Base-by-base conservation (phyloP, 2,888 invertebrate species). In the Scelioninae gen. 2 region DNA sequence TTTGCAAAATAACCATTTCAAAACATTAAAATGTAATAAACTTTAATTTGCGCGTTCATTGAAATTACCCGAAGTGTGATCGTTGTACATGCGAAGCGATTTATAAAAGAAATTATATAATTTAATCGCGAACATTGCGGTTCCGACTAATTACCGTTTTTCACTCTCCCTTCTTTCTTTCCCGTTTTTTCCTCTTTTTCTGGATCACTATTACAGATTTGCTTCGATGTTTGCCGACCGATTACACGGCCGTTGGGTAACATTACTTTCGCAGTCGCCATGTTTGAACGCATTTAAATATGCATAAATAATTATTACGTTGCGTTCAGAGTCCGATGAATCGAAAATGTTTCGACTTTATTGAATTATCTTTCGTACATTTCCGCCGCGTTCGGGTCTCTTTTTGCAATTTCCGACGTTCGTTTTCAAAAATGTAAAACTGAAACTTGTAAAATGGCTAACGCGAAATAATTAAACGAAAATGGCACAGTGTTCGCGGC, bases 21-120 rank as follows among this genome's bases (percentile, higher is more conserved):
- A 58, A 58, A 71, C 58, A 71, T 64, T 64, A 71, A 64, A 71
- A 58, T 58, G 64, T 58, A 71, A 71, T 71, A 50, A 71, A 71
- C 45, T 64, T 64, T 64, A 64, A 70, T 70, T 63, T 43, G 37
- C 60, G 58, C 55, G 50, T 64, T 71, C 58, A 37, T 64, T 33
- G 48, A 57, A 71, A 64, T 71, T 64, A 58, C 64, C 5, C 35
- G 52, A 71, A 64, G 58, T 58, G 39, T 45, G 35, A 68, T 60
- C 63, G 45, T 57, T 37, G 64, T 64, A 45, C 52, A 57, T 64
- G 50, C 58, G 57, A 41, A 70, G 58, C 57, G 41, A 64, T 63
- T 70, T 57, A n/a, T 63, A 70, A 70, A 70, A 70, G 70, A 61
- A 50, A 70, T 64, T 63, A 57, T 50, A 50, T 57, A 64, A 70